These are phyloP conservation scores for Venusia cambrica DNA, from an alignment of 2,888 invertebrate genomes.

Conservation along the genomic window DNA sequence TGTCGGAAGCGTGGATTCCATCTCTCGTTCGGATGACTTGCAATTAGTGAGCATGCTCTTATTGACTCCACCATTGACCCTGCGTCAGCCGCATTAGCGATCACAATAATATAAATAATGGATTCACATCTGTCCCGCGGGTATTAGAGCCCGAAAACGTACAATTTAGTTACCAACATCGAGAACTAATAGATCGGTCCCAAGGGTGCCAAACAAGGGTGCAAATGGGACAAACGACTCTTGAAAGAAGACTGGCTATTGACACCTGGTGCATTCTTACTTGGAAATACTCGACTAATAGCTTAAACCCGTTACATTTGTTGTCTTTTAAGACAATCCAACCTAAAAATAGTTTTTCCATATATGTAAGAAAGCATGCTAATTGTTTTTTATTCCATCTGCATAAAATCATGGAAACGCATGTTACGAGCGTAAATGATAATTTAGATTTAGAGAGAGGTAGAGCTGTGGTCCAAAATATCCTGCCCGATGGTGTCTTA, in stretches of 20 bases:
- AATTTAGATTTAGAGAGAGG: conserved; percentile 66
- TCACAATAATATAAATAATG: conserved; percentile 73
- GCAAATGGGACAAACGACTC: conserved; percentile 43
- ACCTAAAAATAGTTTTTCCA: neutral
- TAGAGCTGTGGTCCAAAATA: conserved; percentile 43
- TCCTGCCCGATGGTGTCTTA: conserved; percentile 66
- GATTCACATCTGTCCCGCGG: conserved; percentile 63
- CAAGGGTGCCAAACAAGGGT: conserved; percentile 46
- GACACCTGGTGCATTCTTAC: conserved; percentile 38
- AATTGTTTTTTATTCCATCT: no score
- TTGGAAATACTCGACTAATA: conserved; percentile 10
- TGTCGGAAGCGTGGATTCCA: conserved; percentile 74
- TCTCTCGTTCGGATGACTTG: conserved; percentile 72
- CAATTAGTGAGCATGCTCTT: conserved; percentile 70
- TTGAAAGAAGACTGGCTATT: conserved; percentile 40
- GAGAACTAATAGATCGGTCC: conserved; percentile 61
- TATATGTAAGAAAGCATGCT: neutral
- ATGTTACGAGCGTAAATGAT: no score
- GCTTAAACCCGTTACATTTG: conserved; percentile 14
- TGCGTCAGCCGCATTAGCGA: conserved; percentile 54
- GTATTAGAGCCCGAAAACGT: conserved; percentile 49
- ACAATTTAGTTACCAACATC: conserved; percentile 50
- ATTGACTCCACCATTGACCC: conserved; percentile 77
- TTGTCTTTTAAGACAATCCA: no score
- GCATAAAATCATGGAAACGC: no score